A percentile compares a stretch with the other conserved stretches of the same genome.
These are phyloP conservation scores for Lasioglossum calceatum DNA, from an alignment of 2,888 invertebrate species.

Conservation along the genomic window DNA sequence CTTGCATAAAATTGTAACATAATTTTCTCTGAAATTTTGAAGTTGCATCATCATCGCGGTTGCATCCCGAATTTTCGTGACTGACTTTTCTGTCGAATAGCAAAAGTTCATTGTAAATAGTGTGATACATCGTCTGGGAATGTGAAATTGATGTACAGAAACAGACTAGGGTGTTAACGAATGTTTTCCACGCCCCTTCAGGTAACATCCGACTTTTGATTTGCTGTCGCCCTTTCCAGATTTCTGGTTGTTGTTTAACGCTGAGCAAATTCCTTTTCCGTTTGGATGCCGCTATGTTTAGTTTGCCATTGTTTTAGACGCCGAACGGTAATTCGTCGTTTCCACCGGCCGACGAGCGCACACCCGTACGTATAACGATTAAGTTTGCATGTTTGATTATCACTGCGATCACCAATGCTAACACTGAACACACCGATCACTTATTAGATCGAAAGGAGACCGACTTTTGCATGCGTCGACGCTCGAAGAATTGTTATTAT, in stretches of 20 bases:
- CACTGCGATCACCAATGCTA: slow-evolving; percentile 9
- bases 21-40: not conserved
- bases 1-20: not conserved
- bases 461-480: not conserved
- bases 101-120: not conserved
- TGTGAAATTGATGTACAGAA: not conserved
- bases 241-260: slow-evolving; percentile 84
- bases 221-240: slow-evolving; percentile 63
- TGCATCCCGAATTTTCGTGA: not conserved
- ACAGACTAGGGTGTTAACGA: not conserved
- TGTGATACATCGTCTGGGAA: not conserved
- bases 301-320: slow-evolving; percentile 83
- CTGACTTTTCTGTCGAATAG: not conserved
- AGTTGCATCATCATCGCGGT: not conserved
- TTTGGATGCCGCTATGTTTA: slow-evolving; percentile 81
- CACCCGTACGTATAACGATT: slow-evolving; percentile 89
- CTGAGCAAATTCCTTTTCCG: slow-evolving; percentile 84
- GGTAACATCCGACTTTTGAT: slow-evolving; percentile 69
- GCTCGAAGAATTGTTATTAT: not conserved
- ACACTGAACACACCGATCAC: slow-evolving; percentile 11
- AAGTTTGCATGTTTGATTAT: slow-evolving; percentile 62
- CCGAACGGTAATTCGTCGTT: slow-evolving; percentile 74
- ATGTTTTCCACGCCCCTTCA: slow-evolving; percentile 45
- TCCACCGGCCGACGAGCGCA: slow-evolving; percentile 87
- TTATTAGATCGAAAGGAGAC: not conserved